Evolutionary conservation across 2,797 vertebrate species (phyloP).

Genomic region (Capromys pilorides): DNA sequence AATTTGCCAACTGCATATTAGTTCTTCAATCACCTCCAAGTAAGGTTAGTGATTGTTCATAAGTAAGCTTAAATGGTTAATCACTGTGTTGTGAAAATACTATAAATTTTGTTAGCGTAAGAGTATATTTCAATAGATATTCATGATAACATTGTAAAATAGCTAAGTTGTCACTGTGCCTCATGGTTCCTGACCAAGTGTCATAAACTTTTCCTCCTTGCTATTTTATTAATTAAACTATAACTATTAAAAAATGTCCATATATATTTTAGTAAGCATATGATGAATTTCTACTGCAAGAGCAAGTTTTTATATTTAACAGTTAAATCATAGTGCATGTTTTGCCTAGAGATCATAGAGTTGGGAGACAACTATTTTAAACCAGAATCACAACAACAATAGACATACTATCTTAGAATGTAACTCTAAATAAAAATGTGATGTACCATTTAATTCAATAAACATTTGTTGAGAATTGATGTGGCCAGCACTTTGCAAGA

Average conservation of each 20-base stretch:
- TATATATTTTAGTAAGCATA: slow-evolving; percentile 10
- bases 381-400: neutral
- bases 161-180: neutral
- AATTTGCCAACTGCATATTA: slow-evolving; percentile 33
- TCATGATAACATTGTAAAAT: neutral
- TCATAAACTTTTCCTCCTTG: slow-evolving; percentile 15
- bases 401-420: neutral
- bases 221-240: slow-evolving; percentile 31
- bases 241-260: slow-evolving; percentile 3
- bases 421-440: slow-evolving; percentile 32
- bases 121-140: neutral
- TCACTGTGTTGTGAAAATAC: slow-evolving; percentile 44
- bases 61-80: slow-evolving; percentile 50
- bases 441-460: neutral
- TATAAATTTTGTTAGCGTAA: slow-evolving; percentile 51
- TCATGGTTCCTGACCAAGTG: slow-evolving; percentile 42
- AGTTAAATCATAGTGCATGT: slow-evolving; percentile 11
- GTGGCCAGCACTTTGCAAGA: neutral
- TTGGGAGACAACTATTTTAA: slow-evolving; percentile 43
- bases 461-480: neutral
- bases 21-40: slow-evolving; percentile 49
- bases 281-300: slow-evolving; percentile 39
- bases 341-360: slow-evolving; percentile 8
- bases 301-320: slow-evolving; percentile 48
- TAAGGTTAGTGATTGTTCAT: neutral